Evolutionary conservation across 2,113 vertebrate genomes (phyloP).

Genomic region (Erythrocercus mccallii): DNA sequence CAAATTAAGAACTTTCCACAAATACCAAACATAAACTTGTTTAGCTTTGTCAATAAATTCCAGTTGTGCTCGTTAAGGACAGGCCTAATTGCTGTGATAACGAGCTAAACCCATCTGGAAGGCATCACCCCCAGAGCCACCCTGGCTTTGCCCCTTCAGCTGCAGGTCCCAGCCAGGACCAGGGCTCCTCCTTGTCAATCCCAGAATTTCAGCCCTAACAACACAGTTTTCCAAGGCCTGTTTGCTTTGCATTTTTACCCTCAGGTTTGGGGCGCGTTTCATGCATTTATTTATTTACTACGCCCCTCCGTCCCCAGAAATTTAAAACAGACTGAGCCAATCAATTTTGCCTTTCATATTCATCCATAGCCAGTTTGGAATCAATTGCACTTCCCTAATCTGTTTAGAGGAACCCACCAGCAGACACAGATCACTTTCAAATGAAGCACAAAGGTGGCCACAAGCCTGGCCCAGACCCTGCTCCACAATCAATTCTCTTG

Average conservation of each 20-base stretch:
- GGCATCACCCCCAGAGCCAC: constrained; percentile 6
- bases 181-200: background rate
- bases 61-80: background rate
- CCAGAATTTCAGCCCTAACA: background rate
- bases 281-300: background rate
- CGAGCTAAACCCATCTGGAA: constrained; percentile 26
- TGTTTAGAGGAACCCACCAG: background rate
- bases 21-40: background rate
- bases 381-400: constrained; percentile 25
- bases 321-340: background rate
- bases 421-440: background rate
- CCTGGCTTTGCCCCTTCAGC: background rate
- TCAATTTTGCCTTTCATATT: constrained; percentile 16
- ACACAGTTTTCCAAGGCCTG: accelerated
- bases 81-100: background rate
- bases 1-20: background rate
- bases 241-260: background rate
- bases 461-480: background rate
- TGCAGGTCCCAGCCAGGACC: no score
- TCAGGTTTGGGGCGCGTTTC: background rate
- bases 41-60: background rate
- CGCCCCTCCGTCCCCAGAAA: background rate
- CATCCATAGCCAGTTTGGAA: background rate
- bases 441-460: background rate
- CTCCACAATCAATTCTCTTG: background rate